Conservation (phyloP, 2,113 vertebrate species). For the Varanus salvator region DNA sequence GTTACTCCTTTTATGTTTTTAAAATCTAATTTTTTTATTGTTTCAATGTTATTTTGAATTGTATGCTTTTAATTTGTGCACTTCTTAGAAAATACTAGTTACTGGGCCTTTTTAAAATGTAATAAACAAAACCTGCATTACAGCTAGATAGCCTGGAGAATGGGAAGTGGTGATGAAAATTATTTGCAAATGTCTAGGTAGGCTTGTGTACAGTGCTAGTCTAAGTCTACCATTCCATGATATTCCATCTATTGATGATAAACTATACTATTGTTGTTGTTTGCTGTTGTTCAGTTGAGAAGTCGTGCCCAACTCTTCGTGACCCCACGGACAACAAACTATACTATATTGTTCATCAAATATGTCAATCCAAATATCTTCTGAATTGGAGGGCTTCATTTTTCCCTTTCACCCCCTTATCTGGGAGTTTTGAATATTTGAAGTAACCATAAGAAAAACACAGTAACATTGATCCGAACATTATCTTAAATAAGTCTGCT, state of each 20-base stretch:
- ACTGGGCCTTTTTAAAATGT: no score
- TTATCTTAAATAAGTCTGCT: background rate
- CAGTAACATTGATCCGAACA: background rate
- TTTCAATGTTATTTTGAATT: no score
- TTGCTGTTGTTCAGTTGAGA: no score
- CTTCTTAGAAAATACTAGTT: no score
- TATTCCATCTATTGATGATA: background rate
- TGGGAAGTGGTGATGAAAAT: background rate
- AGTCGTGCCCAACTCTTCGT: no score
- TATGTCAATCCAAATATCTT: background rate
- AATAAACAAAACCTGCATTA: background rate
- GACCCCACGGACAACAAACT: background rate
- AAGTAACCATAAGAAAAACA: background rate
- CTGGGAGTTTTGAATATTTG: background rate
- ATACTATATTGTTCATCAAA: conserved; percentile 5
- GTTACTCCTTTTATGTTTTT: no score
- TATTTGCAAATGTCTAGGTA: background rate
- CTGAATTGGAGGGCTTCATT: background rate
- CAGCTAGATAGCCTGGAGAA: background rate
- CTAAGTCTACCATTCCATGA: conserved; percentile 15
- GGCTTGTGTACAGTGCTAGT: background rate
- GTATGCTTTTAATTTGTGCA: no score
- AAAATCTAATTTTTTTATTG: no score
- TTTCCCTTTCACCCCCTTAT: background rate
- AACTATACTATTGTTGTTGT: background rate